Percentiles rank a stretch among this genome's conserved stretches.
phyloP scores from a whole-genome alignment of 1,140 invertebrate species.

The Drosophila oshimai region DNA sequence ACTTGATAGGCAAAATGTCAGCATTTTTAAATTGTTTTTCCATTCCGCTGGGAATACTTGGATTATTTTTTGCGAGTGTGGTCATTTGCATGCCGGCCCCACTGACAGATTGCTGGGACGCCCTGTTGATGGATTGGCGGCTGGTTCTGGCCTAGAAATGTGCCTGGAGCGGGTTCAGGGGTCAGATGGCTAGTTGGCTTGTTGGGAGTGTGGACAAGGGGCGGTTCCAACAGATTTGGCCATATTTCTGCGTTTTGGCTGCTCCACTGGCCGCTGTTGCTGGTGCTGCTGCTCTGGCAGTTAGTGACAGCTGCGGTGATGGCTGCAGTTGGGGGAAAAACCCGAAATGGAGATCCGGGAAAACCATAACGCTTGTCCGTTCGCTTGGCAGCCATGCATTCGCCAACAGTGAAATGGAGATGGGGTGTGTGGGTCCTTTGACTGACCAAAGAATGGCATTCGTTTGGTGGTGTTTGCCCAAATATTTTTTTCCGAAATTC shows the following conservation, averaged over 20 bases:
- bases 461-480: slow-evolving; percentile 6
- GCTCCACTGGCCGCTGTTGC: slow-evolving; percentile 8
- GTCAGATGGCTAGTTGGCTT: not conserved
- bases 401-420: not conserved
- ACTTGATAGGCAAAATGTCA: too few species aligned
- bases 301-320: slow-evolving; percentile 76
- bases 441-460: slow-evolving; percentile 14
- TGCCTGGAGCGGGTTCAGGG: not conserved
- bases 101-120: slow-evolving; percentile 66
- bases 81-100: slow-evolving; percentile 53
- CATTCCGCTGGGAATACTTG: not conserved
- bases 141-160: slow-evolving; percentile 37
- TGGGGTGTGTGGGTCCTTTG: not conserved
- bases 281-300: slow-evolving; percentile 47
- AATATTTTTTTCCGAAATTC: slow-evolving; percentile 7
- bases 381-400: slow-evolving; percentile 17
- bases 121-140: slow-evolving; percentile 66
- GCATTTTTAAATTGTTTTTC: slow-evolving; percentile 6
- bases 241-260: slow-evolving; percentile 58
- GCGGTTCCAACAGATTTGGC: slow-evolving; percentile 25
- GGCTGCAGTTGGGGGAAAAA: slow-evolving; percentile 28
- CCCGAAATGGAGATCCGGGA: slow-evolving; percentile 15
- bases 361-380: slow-evolving; percentile 30
- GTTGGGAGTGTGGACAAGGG: slow-evolving; percentile 12
- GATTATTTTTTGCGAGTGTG: slow-evolving; percentile 20